Evolutionary conservation across 2,888 invertebrate genomes (phyloP).

Genomic region (Dyspetes luteomarginatus): DNA sequence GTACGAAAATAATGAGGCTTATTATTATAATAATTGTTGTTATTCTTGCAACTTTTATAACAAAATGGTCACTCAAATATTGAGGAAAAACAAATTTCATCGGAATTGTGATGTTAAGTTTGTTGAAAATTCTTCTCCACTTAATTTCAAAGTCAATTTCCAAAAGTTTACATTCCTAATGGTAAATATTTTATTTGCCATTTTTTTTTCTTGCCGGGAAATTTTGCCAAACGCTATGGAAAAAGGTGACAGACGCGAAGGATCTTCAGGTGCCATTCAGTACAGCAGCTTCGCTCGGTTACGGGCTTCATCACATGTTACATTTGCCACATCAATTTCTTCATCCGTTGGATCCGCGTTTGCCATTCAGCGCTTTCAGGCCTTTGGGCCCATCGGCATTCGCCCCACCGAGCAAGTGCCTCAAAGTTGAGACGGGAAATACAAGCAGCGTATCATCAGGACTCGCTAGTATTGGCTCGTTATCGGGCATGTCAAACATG

Average conservation of each 20-base stretch:
- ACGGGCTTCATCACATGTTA: slow-evolving; percentile 88
- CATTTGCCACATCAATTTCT: slow-evolving; percentile 90
- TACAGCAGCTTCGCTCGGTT: slow-evolving; percentile 85
- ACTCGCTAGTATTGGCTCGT: slow-evolving; percentile 79
- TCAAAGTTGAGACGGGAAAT: slow-evolving; percentile 80
- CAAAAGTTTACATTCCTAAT: too few relatives aligned
- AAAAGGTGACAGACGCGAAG: slow-evolving; percentile 83
- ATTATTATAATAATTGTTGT: too few relatives aligned
- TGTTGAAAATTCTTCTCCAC: too few relatives aligned
- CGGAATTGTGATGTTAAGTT: too few relatives aligned
- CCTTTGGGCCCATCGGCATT: slow-evolving; percentile 88
- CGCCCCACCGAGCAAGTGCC: slow-evolving; percentile 88
- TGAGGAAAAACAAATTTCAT: too few relatives aligned
- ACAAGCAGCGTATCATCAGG: slow-evolving; percentile 77
- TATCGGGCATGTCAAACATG: slow-evolving; percentile 82
- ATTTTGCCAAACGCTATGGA: background rate
- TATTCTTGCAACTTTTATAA: too few relatives aligned
- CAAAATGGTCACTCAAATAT: too few relatives aligned
- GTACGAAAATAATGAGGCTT: too few relatives aligned
- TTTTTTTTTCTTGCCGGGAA: slow-evolving; percentile 5
- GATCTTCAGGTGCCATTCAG: slow-evolving; percentile 88
- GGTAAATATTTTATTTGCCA: background rate
- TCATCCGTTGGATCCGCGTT: slow-evolving; percentile 87
- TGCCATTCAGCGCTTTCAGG: slow-evolving; percentile 86
- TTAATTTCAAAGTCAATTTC: too few relatives aligned